Conservation (phyloP, 1,140 invertebrate genomes). For the Ruditapes philippinarum region DNA sequence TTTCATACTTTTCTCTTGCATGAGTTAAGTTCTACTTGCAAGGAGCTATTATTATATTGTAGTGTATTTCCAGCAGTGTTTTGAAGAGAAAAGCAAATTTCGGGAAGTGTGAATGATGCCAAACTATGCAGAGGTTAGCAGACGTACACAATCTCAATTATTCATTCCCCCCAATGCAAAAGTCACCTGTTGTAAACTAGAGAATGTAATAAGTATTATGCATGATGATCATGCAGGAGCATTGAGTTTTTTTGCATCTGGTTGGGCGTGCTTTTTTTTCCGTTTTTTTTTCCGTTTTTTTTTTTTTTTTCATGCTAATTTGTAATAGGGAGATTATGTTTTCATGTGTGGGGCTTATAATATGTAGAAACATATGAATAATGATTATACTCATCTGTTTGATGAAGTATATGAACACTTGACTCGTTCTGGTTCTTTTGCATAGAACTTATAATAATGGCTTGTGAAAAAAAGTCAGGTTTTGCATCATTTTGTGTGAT, state of each 20-base stretch:
- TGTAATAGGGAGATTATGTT: neutral
- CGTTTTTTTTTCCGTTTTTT: too few species aligned
- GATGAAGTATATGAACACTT: neutral
- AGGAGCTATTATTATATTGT: too few species aligned
- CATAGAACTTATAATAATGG: too few species aligned
- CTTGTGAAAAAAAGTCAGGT: too few species aligned
- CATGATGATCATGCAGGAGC: conserved; percentile 13
- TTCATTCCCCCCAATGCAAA: conserved; percentile 14
- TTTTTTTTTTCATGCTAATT: neutral
- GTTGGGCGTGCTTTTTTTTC: too few species aligned
- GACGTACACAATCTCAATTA: neutral
- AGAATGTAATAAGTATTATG: conserved; percentile 16
- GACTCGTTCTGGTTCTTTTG: too few species aligned
- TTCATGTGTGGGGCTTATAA: neutral
- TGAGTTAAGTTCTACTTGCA: too few species aligned
- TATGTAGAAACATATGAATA: neutral
- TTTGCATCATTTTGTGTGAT: too few species aligned
- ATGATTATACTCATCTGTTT: neutral
- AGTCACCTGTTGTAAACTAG: conserved; percentile 3
- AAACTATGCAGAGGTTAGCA: conserved; percentile 13
- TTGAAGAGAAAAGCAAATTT: conserved; percentile 12
- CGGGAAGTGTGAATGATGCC: neutral
- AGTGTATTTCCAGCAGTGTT: neutral
- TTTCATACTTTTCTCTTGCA: too few species aligned
- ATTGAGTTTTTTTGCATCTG: neutral